Base-by-base conservation (phyloP, 2,888 invertebrate species). In the Mythimna pallens region DNA sequence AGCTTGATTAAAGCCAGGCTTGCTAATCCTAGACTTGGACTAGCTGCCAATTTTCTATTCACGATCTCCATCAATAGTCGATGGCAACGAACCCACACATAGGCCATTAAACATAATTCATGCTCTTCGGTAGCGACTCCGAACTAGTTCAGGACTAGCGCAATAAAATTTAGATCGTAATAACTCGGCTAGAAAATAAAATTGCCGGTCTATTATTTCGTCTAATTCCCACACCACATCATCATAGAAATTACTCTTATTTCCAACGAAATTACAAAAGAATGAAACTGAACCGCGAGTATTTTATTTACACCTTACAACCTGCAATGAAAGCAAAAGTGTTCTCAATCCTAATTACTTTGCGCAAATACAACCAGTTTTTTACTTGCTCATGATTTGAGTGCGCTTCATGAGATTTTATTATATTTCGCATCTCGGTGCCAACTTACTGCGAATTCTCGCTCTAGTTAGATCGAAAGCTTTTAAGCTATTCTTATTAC, bases 311-410 rank as follows among this genome's bases (percentile, higher is more conserved):
- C 84, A 82, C 71, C 72, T 80, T 83, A 72, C 70, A 76, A 72
- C 82, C 83, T 81, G 80, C 43, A 75, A 78, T 67, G 82, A 89
- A 82, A 88, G 77, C 76, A 84, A 88, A 76, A 87, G 82, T 82
- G 83, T 76, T 84, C 82, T 81, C 78, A 82, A 81, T 87, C 73
- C 78, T 86, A 87, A 86, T 88, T 87, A 85, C 70, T 79, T 72
- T 70, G 71, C 77, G 71, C 75, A 84, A 81, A 70, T 81, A 75
- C 54, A 79, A 77, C 78, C 64, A 78, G 77, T 73, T 80, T 63
- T 72, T 78, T 64, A 62, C 62, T 65, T 59, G 64, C 54, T 70
- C 65, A 61, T 63, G 36, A 52, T 70, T 73, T 64, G 57, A 73
- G 57, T 73, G 59, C 66, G 62, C 70, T 72, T 78, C 68, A 64